Evolutionary conservation across 2,113 vertebrate species (phyloP).

Genomic region (Rana temporaria): DNA sequence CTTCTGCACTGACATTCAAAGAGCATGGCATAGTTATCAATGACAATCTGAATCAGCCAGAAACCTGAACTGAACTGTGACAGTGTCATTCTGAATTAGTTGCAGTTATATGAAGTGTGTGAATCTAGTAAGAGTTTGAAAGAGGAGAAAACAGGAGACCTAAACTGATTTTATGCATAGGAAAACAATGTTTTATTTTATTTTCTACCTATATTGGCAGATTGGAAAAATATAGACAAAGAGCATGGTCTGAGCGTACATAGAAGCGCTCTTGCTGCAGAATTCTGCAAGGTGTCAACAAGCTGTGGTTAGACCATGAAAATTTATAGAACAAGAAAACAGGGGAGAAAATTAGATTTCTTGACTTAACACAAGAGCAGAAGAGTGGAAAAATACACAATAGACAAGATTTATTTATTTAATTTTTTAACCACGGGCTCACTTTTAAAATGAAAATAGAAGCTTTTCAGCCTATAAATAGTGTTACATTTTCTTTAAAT

Average conservation of each 20-base stretch:
- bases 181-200: neutral
- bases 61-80: neutral
- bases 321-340: constrained; percentile 55
- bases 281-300: constrained; percentile 40
- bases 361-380: constrained; percentile 30
- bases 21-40: neutral
- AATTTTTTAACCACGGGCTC: too few relatives aligned
- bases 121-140: constrained; percentile 33
- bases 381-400: constrained; percentile 36
- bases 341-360: constrained; percentile 54
- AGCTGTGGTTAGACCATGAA: constrained; percentile 53
- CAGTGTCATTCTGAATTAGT: constrained; percentile 55
- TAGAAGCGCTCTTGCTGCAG: constrained; percentile 18
- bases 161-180: constrained; percentile 47
- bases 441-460: too few relatives aligned
- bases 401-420: neutral
- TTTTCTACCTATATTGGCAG: neutral
- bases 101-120: constrained; percentile 14
- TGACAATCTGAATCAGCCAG: constrained; percentile 22
- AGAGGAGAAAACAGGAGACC: constrained; percentile 8
- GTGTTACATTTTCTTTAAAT: too few relatives aligned
- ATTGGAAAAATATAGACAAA: constrained; percentile 4
- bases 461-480: too few relatives aligned
- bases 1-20: neutral
- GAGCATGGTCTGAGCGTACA: constrained; percentile 7